A percentile compares a stretch with the other conserved stretches of the same genome.
Conservation (phyloP, 2,797 vertebrate species). For the Hylomyscus alleni region DNA sequence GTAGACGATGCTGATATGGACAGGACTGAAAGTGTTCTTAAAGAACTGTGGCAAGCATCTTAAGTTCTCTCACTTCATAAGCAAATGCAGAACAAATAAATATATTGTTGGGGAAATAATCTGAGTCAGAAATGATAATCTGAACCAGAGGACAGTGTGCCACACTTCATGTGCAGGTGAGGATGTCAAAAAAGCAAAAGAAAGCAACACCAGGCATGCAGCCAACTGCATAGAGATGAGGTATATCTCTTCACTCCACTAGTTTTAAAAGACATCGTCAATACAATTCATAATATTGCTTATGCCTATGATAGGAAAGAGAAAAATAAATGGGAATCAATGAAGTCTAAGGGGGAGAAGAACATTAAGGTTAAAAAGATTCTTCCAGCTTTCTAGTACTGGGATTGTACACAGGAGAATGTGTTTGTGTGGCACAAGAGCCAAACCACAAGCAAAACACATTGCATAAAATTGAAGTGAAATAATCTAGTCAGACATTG, state of each 20-base stretch:
- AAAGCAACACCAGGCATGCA: neutral
- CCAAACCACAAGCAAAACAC: neutral
- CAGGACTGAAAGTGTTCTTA: neutral
- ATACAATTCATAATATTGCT: neutral
- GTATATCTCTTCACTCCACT: neutral
- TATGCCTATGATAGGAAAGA: neutral
- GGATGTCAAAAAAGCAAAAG: neutral
- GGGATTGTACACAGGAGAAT: neutral
- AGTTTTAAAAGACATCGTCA: neutral
- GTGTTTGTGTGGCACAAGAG: neutral
- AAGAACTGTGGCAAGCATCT: neutral
- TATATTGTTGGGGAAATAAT: neutral
- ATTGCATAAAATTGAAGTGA: neutral
- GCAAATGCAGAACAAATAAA: neutral
- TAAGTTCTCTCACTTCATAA: neutral
- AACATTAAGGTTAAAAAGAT: neutral
- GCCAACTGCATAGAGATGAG: neutral
- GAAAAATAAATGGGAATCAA: neutral
- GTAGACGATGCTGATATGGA: neutral
- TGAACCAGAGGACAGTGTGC: neutral
- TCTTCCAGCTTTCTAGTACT: neutral
- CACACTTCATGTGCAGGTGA: neutral
- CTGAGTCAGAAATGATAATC: neutral
- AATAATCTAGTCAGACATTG: neutral
- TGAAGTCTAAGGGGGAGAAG: neutral